Conservation (phyloP, 2,888 invertebrate genomes). For the Timema podura region DNA sequence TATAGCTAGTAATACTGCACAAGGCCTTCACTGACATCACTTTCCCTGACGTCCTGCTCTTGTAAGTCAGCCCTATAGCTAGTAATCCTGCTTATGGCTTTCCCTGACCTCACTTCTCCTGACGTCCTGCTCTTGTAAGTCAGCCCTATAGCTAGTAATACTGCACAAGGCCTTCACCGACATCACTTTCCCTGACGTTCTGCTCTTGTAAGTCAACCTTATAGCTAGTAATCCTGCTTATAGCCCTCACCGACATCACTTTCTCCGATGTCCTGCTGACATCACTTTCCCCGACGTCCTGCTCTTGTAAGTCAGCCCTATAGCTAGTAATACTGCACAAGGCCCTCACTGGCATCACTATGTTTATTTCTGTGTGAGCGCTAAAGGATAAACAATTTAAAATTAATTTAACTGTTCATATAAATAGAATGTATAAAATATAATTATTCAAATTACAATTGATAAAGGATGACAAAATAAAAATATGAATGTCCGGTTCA, state of each 20-base stretch:
- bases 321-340: slow-evolving; percentile 36
- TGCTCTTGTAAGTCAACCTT: slow-evolving; percentile 55
- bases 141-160: not conserved
- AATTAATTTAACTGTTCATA: too few species aligned
- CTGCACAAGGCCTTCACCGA: slow-evolving; percentile 59
- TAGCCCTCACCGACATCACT: slow-evolving; percentile 57
- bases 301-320: slow-evolving; percentile 55
- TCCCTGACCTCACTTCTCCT: slow-evolving; percentile 61
- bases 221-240: not conserved
- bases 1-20: slow-evolving; percentile 42
- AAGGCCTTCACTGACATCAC: slow-evolving; percentile 60
- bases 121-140: slow-evolving; percentile 61
- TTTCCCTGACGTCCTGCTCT: slow-evolving; percentile 58
- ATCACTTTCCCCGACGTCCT: slow-evolving; percentile 59
- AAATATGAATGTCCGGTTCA: too few species aligned
- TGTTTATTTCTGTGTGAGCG: too few species aligned
- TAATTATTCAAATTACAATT: too few species aligned
- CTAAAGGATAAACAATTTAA: too few species aligned
- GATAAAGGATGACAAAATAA: too few species aligned
- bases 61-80: slow-evolving; percentile 49
- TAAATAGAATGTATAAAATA: too few species aligned
- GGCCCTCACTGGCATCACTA: not conserved
- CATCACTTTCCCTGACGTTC: slow-evolving; percentile 58
- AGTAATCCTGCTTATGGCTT: slow-evolving; percentile 39
- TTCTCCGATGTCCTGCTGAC: slow-evolving; percentile 61